These are phyloP conservation scores for Hydropsyche betteni DNA, from an alignment of 2,888 invertebrate genomes.

Conservation along the genomic window DNA sequence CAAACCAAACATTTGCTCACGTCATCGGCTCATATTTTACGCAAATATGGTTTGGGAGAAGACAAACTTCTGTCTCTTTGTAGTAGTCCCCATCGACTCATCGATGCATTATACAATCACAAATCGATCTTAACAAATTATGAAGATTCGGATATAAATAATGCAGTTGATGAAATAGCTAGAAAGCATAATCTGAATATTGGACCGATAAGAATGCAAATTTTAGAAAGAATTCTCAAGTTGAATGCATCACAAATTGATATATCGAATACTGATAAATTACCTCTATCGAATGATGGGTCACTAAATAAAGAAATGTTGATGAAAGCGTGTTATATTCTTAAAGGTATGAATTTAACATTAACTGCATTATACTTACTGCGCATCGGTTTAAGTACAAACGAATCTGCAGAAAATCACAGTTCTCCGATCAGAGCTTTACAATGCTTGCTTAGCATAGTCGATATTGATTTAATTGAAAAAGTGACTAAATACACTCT, in stretches of 20 bases:
- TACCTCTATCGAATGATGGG: conserved; percentile 55
- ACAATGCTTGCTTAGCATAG: conserved; percentile 64
- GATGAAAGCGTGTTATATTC: conserved; percentile 63
- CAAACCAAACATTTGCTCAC: conserved; percentile 62
- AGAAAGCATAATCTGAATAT: conserved; percentile 64
- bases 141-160: conserved; percentile 61
- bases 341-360: conserved; percentile 65
- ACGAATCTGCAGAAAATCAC: conserved; percentile 61
- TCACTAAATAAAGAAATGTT: conserved; percentile 57
- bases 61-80: conserved; percentile 62
- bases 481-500: conserved; percentile 62
- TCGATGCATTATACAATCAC: conserved; percentile 62
- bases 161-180: conserved; percentile 64
- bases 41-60: conserved; percentile 64
- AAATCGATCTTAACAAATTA: conserved; percentile 60
- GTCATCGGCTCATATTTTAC: conserved; percentile 63
- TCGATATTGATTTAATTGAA: conserved; percentile 62
- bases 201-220: conserved; percentile 63
- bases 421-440: conserved; percentile 64
- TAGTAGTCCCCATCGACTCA: conserved; percentile 63
- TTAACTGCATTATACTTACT: conserved; percentile 66
- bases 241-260: conserved; percentile 48
- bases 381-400: conserved; percentile 63
- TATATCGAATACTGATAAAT: conserved; percentile 54
- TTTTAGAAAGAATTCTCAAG: conserved; percentile 62